A percentile compares a stretch with the other conserved stretches of the same genome.
These are phyloP conservation scores for Oriolus oriolus DNA, from an alignment of 2,113 vertebrate species.

Conservation along the genomic window DNA sequence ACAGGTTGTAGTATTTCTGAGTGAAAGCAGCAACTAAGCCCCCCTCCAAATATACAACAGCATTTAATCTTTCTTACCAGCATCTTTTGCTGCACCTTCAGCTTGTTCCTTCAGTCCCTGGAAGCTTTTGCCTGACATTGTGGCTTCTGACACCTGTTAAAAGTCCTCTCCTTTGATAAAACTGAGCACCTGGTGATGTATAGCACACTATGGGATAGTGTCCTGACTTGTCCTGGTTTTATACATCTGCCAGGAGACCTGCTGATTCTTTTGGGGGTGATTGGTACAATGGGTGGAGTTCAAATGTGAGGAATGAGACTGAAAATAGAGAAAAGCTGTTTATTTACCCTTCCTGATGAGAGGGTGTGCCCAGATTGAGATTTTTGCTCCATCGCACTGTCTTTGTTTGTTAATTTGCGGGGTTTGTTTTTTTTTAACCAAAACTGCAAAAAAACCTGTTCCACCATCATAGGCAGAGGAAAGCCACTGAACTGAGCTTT, in stretches of 20 bases:
- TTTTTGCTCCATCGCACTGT: neutral
- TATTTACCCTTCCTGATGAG: neutral
- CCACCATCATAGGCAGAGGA: neutral
- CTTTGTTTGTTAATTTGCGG: neutral
- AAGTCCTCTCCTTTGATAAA: neutral
- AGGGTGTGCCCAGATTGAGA: neutral
- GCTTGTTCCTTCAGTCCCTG: constrained; percentile 47
- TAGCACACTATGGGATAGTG: neutral
- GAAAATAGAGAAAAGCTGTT: neutral
- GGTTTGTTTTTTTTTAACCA: neutral
- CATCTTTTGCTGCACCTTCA: constrained; percentile 35
- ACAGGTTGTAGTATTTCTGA: neutral
- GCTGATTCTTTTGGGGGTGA: neutral
- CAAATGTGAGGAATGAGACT: neutral
- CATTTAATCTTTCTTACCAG: constrained; percentile 39
- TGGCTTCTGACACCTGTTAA: neutral
- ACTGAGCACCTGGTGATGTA: neutral
- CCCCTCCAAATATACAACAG: neutral
- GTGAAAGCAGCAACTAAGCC: neutral
- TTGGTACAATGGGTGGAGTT: constrained; percentile 42
- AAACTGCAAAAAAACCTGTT: neutral
- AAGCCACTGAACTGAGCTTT: neutral
- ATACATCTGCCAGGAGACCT: neutral
- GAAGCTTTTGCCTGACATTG: constrained; percentile 16
- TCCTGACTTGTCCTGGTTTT: neutral